Evolutionary conservation across 1,140 invertebrate species (phyloP), one percentile per base, ranked within the genome.

Genomic region (Chironomus tepperi): DNA sequence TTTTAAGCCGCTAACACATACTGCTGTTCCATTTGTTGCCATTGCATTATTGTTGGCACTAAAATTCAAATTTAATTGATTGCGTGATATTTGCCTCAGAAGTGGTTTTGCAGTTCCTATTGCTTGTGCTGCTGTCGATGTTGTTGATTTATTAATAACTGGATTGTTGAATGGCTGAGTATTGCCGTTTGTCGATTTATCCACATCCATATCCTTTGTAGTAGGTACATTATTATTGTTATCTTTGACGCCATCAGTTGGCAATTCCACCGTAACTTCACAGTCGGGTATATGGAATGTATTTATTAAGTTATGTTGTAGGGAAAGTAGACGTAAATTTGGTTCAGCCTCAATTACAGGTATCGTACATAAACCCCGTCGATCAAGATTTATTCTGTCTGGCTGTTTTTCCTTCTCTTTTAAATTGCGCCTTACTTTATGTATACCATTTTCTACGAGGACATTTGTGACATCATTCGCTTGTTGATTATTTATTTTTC

Each of bases 261-360:
- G 18, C 18, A 18, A 70, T 19, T 70, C 65, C 6, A 70, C 6
- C 1, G 16, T 18, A 7, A 70, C 6, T 70, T 70, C 65, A 70
- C 15, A 57, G 24, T 72, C 72, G 75, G 81, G 81, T 80, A 82
- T 81, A 77, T 82, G 80, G 43, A 97, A 89, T 76, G 87, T 89
- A 74, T 88, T 91, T 74, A 97, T 90, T 75, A 93, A 86, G 85
- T 97, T 97, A 81, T 97, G 94, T 80, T 97, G 95, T 42, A 96
- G 86, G 47, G 95, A 96, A 70, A 97, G 83, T 67, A 97, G 83
- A 34, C 93, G 85, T 34, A 97, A 83, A 78, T 89, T 89, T 18
- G 89, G 86, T 77, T 95, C 94, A 64, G 89, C 89, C 67, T 91
- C 88, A 74, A 96, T 89, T 75, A 91, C 87, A 0, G 94, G 95